Evolutionary conservation across 2,888 invertebrate genomes (phyloP).

Genomic region (Hartigia nigra): DNA sequence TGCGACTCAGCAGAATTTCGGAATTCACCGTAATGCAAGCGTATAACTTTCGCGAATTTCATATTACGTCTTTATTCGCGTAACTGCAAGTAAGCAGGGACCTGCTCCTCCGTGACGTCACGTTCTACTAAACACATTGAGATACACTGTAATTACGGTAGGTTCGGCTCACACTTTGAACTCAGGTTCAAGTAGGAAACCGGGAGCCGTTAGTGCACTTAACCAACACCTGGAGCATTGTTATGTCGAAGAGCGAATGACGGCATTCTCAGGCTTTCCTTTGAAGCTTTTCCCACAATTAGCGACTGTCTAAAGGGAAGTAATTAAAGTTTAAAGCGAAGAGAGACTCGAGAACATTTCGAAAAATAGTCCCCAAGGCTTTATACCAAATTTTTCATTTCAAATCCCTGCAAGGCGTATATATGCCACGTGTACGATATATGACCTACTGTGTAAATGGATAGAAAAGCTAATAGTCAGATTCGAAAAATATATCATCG

Average conservation of each 20-base stretch:
- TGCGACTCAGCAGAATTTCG: not conserved
- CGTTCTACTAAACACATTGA: not conserved
- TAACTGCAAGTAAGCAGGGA: not conserved
- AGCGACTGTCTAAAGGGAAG: not conserved
- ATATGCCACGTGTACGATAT: not conserved
- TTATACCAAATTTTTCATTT: not conserved
- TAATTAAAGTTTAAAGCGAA: not conserved
- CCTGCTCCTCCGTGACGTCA: not conserved
- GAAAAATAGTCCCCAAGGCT: not conserved
- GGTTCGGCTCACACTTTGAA: not conserved
- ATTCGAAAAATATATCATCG: not conserved
- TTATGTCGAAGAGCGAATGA: not conserved
- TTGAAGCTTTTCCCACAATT: not conserved
- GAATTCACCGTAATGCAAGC: not conserved
- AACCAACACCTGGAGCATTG: not conserved
- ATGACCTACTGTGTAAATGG: not conserved
- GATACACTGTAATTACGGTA: not conserved
- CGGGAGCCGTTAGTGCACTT: not conserved
- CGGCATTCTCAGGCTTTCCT: not conserved
- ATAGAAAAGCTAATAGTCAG: not conserved
- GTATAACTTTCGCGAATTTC: not conserved
- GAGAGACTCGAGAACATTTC: not conserved
- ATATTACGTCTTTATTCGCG: not conserved
- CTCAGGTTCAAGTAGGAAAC: not conserved
- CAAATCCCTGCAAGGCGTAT: not conserved